phyloP scores from a whole-genome alignment of 2,888 invertebrate species.

The Clusia tigrina region DNA sequence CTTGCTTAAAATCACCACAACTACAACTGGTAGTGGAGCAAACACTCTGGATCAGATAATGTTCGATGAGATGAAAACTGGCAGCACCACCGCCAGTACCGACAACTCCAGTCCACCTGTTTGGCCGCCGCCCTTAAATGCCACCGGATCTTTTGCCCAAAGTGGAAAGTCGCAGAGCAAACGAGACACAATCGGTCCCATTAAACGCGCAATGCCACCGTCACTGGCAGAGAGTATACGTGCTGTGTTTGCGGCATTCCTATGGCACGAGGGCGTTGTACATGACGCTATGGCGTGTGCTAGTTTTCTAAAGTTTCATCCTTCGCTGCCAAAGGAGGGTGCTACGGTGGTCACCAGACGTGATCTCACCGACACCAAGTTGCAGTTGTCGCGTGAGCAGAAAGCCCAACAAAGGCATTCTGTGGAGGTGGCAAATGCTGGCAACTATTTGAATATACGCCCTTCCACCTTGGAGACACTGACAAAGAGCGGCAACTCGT shows the following conservation, averaged over 20 bases:
- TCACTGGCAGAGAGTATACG: conserved; percentile 90
- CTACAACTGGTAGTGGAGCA: conserved; percentile 39
- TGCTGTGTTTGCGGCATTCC: conserved; percentile 94
- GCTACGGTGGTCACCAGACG: conserved; percentile 76
- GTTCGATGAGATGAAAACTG: conserved; percentile 39
- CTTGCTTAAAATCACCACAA: conserved; percentile 52
- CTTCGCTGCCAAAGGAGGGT: conserved; percentile 81
- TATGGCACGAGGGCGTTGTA: conserved; percentile 97
- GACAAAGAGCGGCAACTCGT: conserved; percentile 80
- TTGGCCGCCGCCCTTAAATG: conserved; percentile 40
- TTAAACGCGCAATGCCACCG: conserved; percentile 88
- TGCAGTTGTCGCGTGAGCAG: conserved; percentile 66
- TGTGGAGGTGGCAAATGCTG: conserved; percentile 80
- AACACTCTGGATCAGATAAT: conserved; percentile 39
- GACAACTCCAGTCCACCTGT: conserved; percentile 50
- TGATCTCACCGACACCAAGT: conserved; percentile 60
- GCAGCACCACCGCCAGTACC: conserved; percentile 47
- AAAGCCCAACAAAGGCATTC: conserved; percentile 82
- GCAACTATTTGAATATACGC: conserved; percentile 80
- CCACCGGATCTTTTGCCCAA: conserved; percentile 24
- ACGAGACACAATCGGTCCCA: conserved; percentile 56
- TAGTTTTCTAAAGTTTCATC: conserved; percentile 94
- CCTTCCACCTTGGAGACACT: conserved; percentile 80
- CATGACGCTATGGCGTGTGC: conserved; percentile 99
- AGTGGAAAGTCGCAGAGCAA: conserved; percentile 23